A percentile compares a stretch with the other conserved stretches of the same genome.
phyloP scores from a whole-genome alignment of 1,140 invertebrate genomes.

The Cydia splendana region DNA sequence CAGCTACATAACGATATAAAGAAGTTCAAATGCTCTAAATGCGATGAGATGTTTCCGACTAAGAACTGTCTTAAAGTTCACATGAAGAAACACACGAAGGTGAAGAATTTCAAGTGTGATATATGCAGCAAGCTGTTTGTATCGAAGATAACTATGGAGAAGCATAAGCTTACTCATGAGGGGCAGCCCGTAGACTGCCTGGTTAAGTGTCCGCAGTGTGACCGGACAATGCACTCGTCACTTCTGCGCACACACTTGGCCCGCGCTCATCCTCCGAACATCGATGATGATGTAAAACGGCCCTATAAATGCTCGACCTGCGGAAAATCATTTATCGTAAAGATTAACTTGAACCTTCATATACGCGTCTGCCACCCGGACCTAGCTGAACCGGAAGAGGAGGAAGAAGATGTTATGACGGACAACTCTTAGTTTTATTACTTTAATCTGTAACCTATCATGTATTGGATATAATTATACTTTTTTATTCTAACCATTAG shows the following conservation, averaged over 20 bases:
- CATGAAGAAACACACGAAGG: slow-evolving; percentile 77
- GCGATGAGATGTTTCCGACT: slow-evolving; percentile 84
- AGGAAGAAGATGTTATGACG: slow-evolving; percentile 73
- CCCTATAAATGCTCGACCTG: slow-evolving; percentile 72
- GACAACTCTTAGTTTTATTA: slow-evolving; percentile 65
- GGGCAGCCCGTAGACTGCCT: slow-evolving; percentile 69
- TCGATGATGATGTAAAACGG: slow-evolving; percentile 70
- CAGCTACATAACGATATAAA: slow-evolving; percentile 84
- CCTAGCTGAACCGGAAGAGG: slow-evolving; percentile 68
- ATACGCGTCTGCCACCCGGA: slow-evolving; percentile 73
- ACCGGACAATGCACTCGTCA: slow-evolving; percentile 70
- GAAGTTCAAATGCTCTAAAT: slow-evolving; percentile 84
- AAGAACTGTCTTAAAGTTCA: slow-evolving; percentile 83
- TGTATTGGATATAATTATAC: slow-evolving; percentile 67
- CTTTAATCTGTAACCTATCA: slow-evolving; percentile 57
- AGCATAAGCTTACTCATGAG: slow-evolving; percentile 70
- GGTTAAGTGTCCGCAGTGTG: slow-evolving; percentile 72
- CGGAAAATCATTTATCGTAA: slow-evolving; percentile 74
- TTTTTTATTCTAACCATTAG: slow-evolving; percentile 63
- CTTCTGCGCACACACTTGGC: slow-evolving; percentile 67
- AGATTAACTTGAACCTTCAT: slow-evolving; percentile 73
- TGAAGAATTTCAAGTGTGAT: slow-evolving; percentile 78
- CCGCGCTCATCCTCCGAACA: slow-evolving; percentile 59
- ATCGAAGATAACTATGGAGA: slow-evolving; percentile 77
- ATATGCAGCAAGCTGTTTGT: slow-evolving; percentile 78